Evolutionary conservation across 2,797 vertebrate species (phyloP).

Genomic region (Microctenopoma stevenorrisi): DNA sequence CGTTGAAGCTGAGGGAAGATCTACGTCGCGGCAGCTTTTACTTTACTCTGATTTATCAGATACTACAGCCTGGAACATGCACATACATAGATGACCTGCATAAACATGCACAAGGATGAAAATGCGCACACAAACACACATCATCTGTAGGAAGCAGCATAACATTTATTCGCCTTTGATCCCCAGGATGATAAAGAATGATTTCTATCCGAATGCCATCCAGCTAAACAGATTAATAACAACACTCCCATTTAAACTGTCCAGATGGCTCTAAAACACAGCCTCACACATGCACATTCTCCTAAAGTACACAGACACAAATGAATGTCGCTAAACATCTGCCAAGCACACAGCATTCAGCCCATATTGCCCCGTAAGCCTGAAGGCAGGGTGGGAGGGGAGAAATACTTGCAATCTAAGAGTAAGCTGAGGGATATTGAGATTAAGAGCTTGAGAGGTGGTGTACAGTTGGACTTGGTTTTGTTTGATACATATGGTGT

Average conservation of each 20-base stretch:
- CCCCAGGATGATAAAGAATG: constrained; percentile 66
- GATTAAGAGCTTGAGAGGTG: constrained; percentile 75
- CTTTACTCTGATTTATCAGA: constrained; percentile 67
- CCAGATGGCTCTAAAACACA: constrained; percentile 81
- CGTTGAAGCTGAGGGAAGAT: constrained; percentile 36
- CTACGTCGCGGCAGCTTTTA: constrained; percentile 76
- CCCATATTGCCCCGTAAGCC: constrained; percentile 73
- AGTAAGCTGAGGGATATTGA: constrained; percentile 75
- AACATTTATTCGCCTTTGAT: constrained; percentile 71
- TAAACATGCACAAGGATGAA: constrained; percentile 45
- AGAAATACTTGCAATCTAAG: constrained; percentile 74
- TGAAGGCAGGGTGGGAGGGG: constrained; percentile 58
- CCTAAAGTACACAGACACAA: constrained; percentile 66
- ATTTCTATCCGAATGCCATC: constrained; percentile 76
- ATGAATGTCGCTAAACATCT: constrained; percentile 83
- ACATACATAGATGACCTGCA: constrained; percentile 32
- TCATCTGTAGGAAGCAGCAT: constrained; percentile 25
- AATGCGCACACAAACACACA: constrained; percentile 18
- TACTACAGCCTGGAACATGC: constrained; percentile 49
- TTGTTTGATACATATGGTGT: constrained; percentile 72
- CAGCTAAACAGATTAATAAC: constrained; percentile 87
- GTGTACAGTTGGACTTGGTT: constrained; percentile 67
- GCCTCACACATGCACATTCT: constrained; percentile 36
- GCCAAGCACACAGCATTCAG: constrained; percentile 73
- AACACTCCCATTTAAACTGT: constrained; percentile 82